Evolutionary conservation across 2,113 vertebrate species (phyloP), one percentile per base, ranked within the genome.

Genomic region (Pedetes capensis): DNA sequence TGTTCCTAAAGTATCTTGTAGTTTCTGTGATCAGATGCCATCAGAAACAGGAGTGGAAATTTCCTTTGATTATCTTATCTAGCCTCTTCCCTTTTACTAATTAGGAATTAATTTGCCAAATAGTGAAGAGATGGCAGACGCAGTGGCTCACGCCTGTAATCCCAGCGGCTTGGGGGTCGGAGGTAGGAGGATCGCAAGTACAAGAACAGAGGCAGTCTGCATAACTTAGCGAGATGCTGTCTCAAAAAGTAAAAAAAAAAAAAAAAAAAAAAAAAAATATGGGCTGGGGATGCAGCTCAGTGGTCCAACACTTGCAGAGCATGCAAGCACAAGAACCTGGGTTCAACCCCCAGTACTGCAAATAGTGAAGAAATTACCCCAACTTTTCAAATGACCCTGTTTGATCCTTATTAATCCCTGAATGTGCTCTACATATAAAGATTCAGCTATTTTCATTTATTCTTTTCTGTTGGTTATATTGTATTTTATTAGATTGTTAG

Each of bases 111-210:
- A 53, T n/a, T 91, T 93, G 16, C 32, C 27, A 16, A 61, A 4
- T 66, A 87, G 37, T 47, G 81, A 94, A 84, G 14, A 80, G 72
- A 93, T 72, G n/a, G n/a, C n/a, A n/a, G n/a, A n/a, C n/a, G n/a
- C n/a, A n/a, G n/a, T n/a, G n/a, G n/a, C n/a, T n/a, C n/a, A n/a
- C n/a, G n/a, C n/a, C n/a, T n/a, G n/a, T n/a, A n/a, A n/a, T n/a
- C n/a, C n/a, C n/a, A n/a, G n/a, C n/a, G n/a, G n/a, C n/a, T n/a
- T n/a, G n/a, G n/a, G n/a, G n/a, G n/a, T n/a, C n/a, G n/a, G n/a
- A n/a, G n/a, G n/a, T n/a, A n/a, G n/a, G n/a, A n/a, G n/a, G n/a
- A n/a, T n/a, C n/a, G n/a, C n/a, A n/a, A n/a, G n/a, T n/a, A n/a
- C n/a, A n/a, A n/a, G n/a, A n/a, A n/a, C n/a, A n/a, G n/a, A n/a